Percentiles rank a stretch among this genome's conserved stretches.
Evolutionary conservation across 2,797 vertebrate species (phyloP).

Genomic region (Gymnothorax reevesii): DNA sequence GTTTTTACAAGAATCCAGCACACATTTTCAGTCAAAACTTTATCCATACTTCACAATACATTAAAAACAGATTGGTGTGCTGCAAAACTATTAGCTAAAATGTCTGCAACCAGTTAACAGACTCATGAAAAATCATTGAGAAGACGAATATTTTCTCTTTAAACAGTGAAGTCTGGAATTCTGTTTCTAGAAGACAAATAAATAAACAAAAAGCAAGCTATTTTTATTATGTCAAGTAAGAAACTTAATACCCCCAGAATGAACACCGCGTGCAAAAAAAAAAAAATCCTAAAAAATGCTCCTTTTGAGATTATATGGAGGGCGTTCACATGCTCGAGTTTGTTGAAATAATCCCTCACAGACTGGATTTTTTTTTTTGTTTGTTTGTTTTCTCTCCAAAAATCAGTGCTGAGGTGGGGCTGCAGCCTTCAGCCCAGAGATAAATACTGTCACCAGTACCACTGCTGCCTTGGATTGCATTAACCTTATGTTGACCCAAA

Average conservation of each 20-base stretch:
- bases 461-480: background rate
- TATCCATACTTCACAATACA: background rate
- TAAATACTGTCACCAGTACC: background rate
- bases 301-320: background rate
- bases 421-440: background rate
- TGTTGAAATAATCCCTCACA: background rate
- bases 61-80: background rate
- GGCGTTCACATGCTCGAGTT: background rate
- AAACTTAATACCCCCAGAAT: background rate
- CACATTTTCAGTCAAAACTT: background rate
- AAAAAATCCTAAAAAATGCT: background rate
- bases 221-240: background rate
- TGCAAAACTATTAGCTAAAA: background rate
- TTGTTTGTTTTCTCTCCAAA: background rate
- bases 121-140: background rate
- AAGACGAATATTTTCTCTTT: background rate
- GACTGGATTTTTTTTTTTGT: background rate
- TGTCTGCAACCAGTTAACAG: background rate
- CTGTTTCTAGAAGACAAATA: background rate
- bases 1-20: background rate
- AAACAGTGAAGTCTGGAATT: background rate
- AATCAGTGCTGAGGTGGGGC: background rate
- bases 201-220: background rate
- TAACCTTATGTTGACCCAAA: background rate
- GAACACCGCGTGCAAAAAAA: background rate